These are phyloP conservation scores for Pteropus rufus DNA, from an alignment of 2,797 vertebrate species.

Conservation along the genomic window DNA sequence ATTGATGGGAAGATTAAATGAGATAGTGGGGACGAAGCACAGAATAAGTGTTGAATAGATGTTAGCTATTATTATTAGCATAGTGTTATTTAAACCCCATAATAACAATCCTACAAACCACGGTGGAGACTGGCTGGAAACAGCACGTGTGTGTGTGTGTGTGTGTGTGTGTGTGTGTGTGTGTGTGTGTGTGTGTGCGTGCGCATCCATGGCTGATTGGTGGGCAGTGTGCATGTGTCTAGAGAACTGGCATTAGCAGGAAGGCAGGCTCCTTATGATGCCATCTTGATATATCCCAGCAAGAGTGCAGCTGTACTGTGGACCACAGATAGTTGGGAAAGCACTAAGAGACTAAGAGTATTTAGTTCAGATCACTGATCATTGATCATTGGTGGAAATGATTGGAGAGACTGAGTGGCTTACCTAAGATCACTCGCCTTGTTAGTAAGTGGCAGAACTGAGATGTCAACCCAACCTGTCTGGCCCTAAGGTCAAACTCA, in stretches of 20 bases:
- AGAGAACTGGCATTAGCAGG: not conserved
- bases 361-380: not conserved
- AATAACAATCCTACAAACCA: not conserved
- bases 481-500: not conserved
- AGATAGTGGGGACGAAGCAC: not conserved
- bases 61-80: not conserved
- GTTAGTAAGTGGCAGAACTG: not conserved
- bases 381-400: not conserved
- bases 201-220: not conserved
- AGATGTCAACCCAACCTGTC: not conserved
- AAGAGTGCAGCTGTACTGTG: not conserved
- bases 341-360: not conserved
- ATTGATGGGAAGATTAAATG: not conserved
- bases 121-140: not conserved
- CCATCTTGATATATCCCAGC: not conserved
- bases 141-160: not conserved
- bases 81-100: not conserved
- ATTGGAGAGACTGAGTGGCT: not conserved
- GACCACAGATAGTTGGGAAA: not conserved
- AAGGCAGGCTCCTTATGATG: not conserved
- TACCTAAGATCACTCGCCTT: not conserved
- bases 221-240: not conserved
- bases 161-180: too few species aligned
- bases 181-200: accelerated
- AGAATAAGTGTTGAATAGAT: not conserved